These are phyloP conservation scores for Neodiprion lecontei DNA, from an alignment of 1,140 invertebrate genomes.

Conservation along the genomic window DNA sequence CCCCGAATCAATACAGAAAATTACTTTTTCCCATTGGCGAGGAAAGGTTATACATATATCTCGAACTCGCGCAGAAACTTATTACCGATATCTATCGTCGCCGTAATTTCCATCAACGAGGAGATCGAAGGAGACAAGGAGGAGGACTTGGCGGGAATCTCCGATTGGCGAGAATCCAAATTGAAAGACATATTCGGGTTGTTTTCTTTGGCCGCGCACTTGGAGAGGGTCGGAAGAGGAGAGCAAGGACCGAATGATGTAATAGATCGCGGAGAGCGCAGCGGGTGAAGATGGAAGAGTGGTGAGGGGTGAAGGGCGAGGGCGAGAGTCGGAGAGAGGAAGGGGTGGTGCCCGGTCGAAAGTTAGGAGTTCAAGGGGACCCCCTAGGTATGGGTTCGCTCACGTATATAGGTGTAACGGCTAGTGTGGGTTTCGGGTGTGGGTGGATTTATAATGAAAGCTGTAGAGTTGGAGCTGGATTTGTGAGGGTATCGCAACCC, in stretches of 20 bases:
- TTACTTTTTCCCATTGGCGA: no score
- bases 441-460: conserved; percentile 63
- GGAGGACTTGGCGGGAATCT: not conserved
- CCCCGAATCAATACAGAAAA: no score
- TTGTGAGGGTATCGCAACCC: conserved; percentile 52
- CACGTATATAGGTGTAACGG: conserved; percentile 10
- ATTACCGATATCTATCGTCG: not conserved
- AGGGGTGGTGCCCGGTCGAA: conserved; percentile 53
- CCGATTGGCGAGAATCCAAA: conserved; percentile 45
- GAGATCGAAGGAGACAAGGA: not conserved
- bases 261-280: conserved; percentile 51
- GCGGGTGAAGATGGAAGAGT: conserved; percentile 28
- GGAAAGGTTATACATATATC: not conserved
- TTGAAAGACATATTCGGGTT: conserved; percentile 51
- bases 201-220: conserved; percentile 46
- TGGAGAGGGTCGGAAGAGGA: conserved; percentile 17
- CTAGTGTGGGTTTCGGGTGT: conserved; percentile 22
- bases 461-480: conserved; percentile 57
- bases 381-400: conserved; percentile 20
- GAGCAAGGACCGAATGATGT: conserved; percentile 46
- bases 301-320: conserved; percentile 8
- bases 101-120: not conserved
- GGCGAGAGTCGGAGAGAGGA: conserved; percentile 48
- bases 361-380: conserved; percentile 51
- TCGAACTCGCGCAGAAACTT: not conserved